Evolutionary conservation across 2,888 invertebrate genomes (phyloP).

Genomic region (Dolomedes plantarius): DNA sequence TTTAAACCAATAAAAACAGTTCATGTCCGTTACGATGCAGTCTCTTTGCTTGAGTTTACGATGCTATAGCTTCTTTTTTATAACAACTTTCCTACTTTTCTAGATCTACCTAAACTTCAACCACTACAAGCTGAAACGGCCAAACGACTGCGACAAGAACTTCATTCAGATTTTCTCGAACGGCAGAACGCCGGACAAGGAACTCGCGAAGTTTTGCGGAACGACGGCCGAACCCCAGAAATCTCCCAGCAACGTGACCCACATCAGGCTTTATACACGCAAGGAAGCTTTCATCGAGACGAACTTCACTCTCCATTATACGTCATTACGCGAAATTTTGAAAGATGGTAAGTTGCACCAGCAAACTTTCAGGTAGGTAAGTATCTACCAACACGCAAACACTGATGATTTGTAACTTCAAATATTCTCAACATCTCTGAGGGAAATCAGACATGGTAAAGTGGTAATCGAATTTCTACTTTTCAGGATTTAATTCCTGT

Average conservation of each 20-base stretch:
- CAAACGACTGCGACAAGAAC: slow-evolving; percentile 87
- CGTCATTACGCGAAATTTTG: slow-evolving; percentile 82
- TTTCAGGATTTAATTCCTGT: too few species aligned
- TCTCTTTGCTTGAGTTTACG: too few species aligned
- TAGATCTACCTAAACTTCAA: slow-evolving; percentile 84
- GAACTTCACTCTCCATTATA: slow-evolving; percentile 84
- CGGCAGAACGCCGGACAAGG: slow-evolving; percentile 78
- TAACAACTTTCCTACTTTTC: too few species aligned
- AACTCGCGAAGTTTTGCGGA: slow-evolving; percentile 83
- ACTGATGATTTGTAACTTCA: too few species aligned
- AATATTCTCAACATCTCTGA: too few species aligned
- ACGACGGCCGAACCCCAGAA: slow-evolving; percentile 88
- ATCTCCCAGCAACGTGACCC: slow-evolving; percentile 83
- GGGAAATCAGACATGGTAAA: too few species aligned
- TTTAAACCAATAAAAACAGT: too few species aligned
- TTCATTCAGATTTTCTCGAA: slow-evolving; percentile 86
- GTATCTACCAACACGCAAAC: too few species aligned
- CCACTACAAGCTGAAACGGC: slow-evolving; percentile 82
- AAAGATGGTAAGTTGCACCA: slow-evolving; percentile 77
- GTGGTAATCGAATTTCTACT: too few species aligned
- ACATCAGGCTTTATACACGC: slow-evolving; percentile 85
- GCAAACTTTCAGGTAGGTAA: too few species aligned
- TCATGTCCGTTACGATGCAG: too few species aligned
- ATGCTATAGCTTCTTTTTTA: too few species aligned
- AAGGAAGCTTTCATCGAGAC: slow-evolving; percentile 81